Base-by-base conservation (phyloP, 35 echinoderm and acorn worm species). In the Stichopus chloronotus region DNA sequence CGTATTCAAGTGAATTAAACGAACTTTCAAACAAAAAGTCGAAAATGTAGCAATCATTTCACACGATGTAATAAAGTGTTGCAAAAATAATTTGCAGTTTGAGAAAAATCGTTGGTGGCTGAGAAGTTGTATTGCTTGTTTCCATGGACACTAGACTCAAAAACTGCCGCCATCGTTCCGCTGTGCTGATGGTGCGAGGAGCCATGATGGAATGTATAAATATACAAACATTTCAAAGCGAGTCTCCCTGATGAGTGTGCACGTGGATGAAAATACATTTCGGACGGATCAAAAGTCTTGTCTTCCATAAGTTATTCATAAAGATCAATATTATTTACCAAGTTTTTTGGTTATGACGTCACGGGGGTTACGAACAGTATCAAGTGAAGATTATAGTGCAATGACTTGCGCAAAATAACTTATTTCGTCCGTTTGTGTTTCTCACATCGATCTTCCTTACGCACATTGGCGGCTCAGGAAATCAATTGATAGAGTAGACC, bases 261-360 rank as follows among this genome's bases (percentile, higher is more conserved):
- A 43, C 30, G 30, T 43, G 61, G 61, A 65, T 9, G 11, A 65
- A 74, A 74, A 74, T n/a, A 74, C 16, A 74, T 74, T 14, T 74
- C 69, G 69, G 69, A n/a, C 69, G 22, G 69, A 74, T 74, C 69
- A 74, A 74, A 74, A 19, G 69, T 74, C 17, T 74, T 74, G 69
- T 74, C 19, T 6, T 74, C 5, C 6, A 74, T 74, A 74, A 43
- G 30, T 43, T 43, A 43, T 3, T 43, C 30, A 43, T 19, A 22
- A 74, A 8, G 19, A 74, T 19, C 69, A 74, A 74, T 74, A 74
- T 74, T 74, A 74, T 74, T 14, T 74, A 74, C 17, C 22, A 74
- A 20, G 19, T 74, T 14, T 74, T 21, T 16, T 74, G 22, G 17
- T 21, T 21, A 74, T 74, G 69, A 74, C 69, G 69, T 74, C 69